Evolutionary conservation across 2,797 vertebrate species (phyloP).

Genomic region (Myotis myotis): DNA sequence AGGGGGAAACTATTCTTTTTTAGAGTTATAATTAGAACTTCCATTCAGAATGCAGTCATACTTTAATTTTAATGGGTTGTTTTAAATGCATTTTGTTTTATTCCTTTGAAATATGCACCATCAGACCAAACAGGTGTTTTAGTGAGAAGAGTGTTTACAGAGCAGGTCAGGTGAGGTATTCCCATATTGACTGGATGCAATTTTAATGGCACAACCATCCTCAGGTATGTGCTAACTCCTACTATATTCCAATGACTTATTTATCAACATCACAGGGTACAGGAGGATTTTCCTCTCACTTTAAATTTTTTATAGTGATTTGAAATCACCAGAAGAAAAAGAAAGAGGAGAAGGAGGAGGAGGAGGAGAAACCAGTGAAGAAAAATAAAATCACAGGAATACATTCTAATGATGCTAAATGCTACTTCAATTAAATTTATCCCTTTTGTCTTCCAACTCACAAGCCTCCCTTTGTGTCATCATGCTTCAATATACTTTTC

Average conservation of each 20-base stretch:
- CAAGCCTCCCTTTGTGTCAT: neutral
- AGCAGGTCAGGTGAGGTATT: constrained; percentile 39
- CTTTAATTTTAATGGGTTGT: constrained; percentile 18
- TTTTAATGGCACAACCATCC: constrained; percentile 47
- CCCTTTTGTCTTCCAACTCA: constrained; percentile 36
- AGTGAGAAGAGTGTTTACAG: constrained; percentile 2
- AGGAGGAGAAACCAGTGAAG: neutral
- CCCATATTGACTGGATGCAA: neutral
- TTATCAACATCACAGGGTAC: constrained; percentile 39
- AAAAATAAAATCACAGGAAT: neutral
- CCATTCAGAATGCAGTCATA: neutral
- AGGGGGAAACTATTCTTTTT: neutral
- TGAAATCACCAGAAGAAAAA: neutral
- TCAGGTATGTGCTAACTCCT: constrained; percentile 26
- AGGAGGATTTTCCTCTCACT: neutral
- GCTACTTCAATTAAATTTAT: neutral
- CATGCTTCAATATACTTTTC: constrained; percentile 24
- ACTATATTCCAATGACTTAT: constrained; percentile 30
- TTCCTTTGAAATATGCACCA: constrained; percentile 3
- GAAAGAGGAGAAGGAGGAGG: neutral
- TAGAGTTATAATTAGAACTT: neutral
- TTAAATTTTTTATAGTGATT: constrained; percentile 37
- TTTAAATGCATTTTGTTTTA: neutral
- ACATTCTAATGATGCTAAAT: constrained; percentile 40
- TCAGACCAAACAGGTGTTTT: constrained; percentile 45